These are phyloP conservation scores for Ramphastos sulfuratus DNA, from an alignment of 2,113 vertebrate genomes.

Conservation along the genomic window DNA sequence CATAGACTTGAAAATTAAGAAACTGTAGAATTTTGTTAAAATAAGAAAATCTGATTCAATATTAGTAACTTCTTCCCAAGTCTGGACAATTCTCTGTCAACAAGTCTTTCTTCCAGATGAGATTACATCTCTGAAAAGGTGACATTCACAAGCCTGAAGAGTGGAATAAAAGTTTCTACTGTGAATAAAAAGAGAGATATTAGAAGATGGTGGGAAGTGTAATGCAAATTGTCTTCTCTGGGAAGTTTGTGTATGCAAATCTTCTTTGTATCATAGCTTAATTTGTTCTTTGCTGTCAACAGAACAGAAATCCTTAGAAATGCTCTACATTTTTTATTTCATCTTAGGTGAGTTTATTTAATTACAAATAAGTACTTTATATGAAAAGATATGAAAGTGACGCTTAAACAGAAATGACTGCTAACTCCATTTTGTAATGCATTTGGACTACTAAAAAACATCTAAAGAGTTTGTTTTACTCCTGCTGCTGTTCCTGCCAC, in stretches of 20 bases:
- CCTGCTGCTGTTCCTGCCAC: not conserved
- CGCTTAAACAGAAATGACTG: not conserved
- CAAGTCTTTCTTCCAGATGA: not conserved
- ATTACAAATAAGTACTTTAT: not conserved
- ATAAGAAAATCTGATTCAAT: not conserved
- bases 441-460: not conserved
- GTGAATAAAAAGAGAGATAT: not conserved
- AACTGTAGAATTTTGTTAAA: not conserved
- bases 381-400: too few relatives aligned
- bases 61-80: not conserved
- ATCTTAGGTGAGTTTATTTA: not conserved
- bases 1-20: not conserved
- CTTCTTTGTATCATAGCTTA: not conserved
- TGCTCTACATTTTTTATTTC: not conserved
- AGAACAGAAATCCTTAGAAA: not conserved
- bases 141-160: not conserved
- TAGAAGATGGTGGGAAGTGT: not conserved
- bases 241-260: not conserved
- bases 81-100: not conserved
- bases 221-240: not conserved
- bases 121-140: not conserved
- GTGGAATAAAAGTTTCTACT: not conserved
- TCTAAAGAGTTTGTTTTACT: rapidly evolving
- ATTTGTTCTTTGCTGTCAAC: not conserved
- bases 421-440: not conserved